phyloP scores from a whole-genome alignment of 1,140 invertebrate genomes.

The Drosophila nigromelanica region DNA sequence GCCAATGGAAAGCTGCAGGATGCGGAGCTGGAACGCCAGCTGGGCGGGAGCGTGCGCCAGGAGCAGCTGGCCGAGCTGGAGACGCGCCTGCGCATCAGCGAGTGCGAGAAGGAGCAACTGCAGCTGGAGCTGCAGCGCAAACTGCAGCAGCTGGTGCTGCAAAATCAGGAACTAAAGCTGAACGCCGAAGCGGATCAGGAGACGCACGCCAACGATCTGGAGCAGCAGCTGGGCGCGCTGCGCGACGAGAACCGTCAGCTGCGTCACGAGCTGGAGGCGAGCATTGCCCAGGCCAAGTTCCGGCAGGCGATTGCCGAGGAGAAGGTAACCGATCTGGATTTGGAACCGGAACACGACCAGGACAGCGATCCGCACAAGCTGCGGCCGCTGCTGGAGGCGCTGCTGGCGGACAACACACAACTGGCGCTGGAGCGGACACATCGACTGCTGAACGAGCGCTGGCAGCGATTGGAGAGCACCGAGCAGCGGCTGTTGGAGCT shows the following conservation, averaged over 20 bases:
- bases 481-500: constrained; percentile 79
- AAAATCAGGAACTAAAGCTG: constrained; percentile 74
- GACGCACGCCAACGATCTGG: constrained; percentile 70
- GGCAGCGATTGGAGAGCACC: constrained; percentile 71
- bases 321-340: constrained; percentile 73
- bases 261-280: constrained; percentile 61
- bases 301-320: constrained; percentile 76
- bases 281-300: constrained; percentile 73
- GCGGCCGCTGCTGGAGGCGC: constrained; percentile 45
- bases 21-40: constrained; percentile 85
- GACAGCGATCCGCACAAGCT: constrained; percentile 78
- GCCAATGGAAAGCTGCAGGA: constrained; percentile 75
- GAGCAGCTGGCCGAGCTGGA: constrained; percentile 84
- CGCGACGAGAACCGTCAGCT: constrained; percentile 60
- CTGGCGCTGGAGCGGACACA: constrained; percentile 80
- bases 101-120: constrained; percentile 71
- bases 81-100: constrained; percentile 65
- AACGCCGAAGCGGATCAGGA: constrained; percentile 76
- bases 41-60: constrained; percentile 84
- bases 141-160: constrained; percentile 65
- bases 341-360: constrained; percentile 50
- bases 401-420: constrained; percentile 50
- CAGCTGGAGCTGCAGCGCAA: constrained; percentile 73
- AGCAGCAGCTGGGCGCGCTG: constrained; percentile 63
- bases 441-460: constrained; percentile 67